Evolutionary conservation across 1,140 invertebrate genomes (phyloP).

Genomic region (Eriosoma lanigerum): DNA sequence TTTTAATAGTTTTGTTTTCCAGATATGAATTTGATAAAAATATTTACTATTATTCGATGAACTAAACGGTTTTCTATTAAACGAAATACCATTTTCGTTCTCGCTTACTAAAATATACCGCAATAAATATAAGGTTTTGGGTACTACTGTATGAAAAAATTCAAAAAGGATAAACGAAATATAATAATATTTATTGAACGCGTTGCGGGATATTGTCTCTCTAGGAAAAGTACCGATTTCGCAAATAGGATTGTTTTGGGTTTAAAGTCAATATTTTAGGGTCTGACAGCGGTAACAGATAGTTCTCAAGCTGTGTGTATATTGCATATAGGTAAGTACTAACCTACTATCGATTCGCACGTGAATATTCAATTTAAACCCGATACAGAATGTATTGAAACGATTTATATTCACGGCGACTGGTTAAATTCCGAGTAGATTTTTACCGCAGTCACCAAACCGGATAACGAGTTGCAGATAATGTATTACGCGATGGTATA

Average conservation of each 20-base stretch:
- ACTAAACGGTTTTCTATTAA: no score
- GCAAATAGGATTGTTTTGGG: neutral
- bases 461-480: neutral
- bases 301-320: neutral
- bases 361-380: neutral
- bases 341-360: neutral
- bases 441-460: neutral
- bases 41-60: no score
- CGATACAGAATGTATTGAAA: neutral
- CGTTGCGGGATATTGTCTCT: neutral
- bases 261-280: neutral
- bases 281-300: neutral
- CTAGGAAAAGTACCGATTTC: neutral
- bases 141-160: no score
- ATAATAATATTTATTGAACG: neutral
- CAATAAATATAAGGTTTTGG: no score
- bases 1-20: no score
- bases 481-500: neutral
- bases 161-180: neutral
- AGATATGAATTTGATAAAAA: no score
- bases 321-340: neutral
- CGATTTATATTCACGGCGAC: slow-evolving; percentile 7
- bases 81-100: no score
- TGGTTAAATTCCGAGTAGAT: neutral
- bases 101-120: no score